A percentile compares a stretch with the other conserved stretches of the same genome.
Conservation (phyloP, 2,797 vertebrate species). For the Pelochelys cantorii region DNA sequence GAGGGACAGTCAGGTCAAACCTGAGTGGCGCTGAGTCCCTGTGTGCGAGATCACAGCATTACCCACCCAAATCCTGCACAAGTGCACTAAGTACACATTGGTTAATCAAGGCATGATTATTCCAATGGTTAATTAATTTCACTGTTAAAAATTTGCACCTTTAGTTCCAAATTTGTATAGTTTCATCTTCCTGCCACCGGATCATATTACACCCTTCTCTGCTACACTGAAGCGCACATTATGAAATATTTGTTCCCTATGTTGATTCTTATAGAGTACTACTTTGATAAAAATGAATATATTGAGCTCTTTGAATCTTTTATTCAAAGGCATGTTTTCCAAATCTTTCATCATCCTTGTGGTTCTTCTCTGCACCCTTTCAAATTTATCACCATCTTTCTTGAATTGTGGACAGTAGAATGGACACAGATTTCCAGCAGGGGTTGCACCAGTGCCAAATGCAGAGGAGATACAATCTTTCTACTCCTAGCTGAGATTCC, state of each 20-base stretch:
- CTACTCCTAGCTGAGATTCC: background rate
- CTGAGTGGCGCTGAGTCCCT: background rate
- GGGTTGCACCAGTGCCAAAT: background rate
- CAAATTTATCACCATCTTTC: background rate
- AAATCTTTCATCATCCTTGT: background rate
- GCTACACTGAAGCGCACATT: background rate
- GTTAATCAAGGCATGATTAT: background rate
- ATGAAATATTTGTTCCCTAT: background rate
- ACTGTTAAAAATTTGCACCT: background rate
- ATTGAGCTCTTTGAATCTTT: background rate
- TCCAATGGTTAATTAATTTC: background rate
- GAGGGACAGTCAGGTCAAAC: background rate
- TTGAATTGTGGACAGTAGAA: background rate
- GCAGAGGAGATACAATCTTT: background rate
- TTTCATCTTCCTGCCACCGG: background rate
- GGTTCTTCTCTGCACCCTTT: background rate
- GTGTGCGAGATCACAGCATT: background rate
- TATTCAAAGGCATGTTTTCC: background rate
- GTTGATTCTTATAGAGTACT: background rate
- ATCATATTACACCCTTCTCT: background rate
- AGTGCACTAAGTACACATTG: background rate
- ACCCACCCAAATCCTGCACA: background rate
- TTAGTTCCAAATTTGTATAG: background rate
- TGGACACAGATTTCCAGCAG: background rate
- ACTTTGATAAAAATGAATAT: background rate